These are phyloP conservation scores for Pteria penguin DNA, from an alignment of 2,888 invertebrate species.

Conservation along the genomic window DNA sequence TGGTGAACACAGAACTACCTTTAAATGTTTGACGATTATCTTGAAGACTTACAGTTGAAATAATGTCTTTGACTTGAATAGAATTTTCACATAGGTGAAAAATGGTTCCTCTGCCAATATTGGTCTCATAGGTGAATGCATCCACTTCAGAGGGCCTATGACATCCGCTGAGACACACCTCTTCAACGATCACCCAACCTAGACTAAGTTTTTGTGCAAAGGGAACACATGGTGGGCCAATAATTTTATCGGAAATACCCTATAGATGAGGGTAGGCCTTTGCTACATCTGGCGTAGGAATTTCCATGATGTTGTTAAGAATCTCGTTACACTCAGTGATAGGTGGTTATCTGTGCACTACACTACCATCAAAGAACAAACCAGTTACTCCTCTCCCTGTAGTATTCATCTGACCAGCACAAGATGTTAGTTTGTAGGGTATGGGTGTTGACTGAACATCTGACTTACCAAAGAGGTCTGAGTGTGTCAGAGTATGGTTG, in stretches of 20 bases:
- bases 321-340: not conserved
- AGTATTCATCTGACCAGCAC: not conserved
- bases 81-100: too few species aligned
- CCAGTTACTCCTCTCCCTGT: not conserved
- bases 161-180: not conserved
- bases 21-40: too few species aligned
- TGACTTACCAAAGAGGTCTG: not conserved
- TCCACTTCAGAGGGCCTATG: too few species aligned
- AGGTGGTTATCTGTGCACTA: not conserved
- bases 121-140: too few species aligned
- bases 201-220: not conserved
- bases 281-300: slow-evolving; percentile 2
- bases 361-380: not conserved
- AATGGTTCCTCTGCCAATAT: too few species aligned
- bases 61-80: too few species aligned
- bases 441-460: not conserved
- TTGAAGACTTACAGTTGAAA: too few species aligned
- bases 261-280: not conserved
- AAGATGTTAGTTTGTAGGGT: not conserved
- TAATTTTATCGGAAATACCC: not conserved
- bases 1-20: too few species aligned
- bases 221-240: not conserved
- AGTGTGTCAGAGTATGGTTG: not conserved
- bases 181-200: not conserved
- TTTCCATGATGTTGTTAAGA: not conserved